Conservation (phyloP, 2,113 vertebrate genomes). For the Willisornis vidua region DNA sequence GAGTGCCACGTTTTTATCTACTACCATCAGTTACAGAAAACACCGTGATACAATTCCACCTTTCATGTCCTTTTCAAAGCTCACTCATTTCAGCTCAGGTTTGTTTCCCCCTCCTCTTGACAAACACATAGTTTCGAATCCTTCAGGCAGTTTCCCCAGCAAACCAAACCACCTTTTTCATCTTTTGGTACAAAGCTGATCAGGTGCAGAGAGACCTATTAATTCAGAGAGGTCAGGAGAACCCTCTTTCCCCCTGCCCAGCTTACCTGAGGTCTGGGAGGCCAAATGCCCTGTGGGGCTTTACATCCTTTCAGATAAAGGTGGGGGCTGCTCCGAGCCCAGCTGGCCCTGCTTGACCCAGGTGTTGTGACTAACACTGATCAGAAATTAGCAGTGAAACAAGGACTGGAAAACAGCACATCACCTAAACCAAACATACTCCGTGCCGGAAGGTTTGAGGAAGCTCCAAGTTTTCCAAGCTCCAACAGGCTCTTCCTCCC, state of each 20-base stretch:
- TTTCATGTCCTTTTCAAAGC: not conserved
- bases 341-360: not conserved
- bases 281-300: accelerated
- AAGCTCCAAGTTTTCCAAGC: not conserved
- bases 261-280: not conserved
- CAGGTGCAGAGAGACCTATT: not conserved
- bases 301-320: not conserved
- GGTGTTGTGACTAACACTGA: not conserved
- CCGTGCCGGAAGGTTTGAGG: accelerated
- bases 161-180: not conserved
- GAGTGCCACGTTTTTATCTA: accelerated
- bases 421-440: not conserved
- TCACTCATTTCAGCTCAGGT: not conserved
- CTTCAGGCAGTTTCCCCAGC: not conserved
- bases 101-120: accelerated
- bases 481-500: not conserved
- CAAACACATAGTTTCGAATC: accelerated
- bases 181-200: not conserved
- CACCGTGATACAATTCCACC: not conserved
- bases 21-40: accelerated
- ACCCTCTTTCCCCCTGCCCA: not conserved
- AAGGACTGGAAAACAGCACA: not conserved
- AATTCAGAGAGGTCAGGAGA: not conserved
- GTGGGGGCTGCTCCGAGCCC: not conserved
- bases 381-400: not conserved